These are phyloP conservation scores for Neelides sp. DNA, from an alignment of 1,140 invertebrate species.

Conservation along the genomic window DNA sequence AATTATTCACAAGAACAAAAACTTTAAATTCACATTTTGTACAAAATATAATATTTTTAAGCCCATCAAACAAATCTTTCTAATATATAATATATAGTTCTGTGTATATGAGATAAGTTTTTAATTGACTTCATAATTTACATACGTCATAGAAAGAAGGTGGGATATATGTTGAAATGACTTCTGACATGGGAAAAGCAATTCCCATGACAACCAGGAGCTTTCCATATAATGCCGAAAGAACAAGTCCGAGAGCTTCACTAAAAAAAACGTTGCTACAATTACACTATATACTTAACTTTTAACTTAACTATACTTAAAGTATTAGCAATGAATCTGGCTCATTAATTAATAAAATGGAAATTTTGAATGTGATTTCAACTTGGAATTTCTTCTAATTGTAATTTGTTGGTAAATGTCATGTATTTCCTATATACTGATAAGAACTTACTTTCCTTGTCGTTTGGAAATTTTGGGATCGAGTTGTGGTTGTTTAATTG, in stretches of 20 bases:
- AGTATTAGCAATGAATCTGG: neutral
- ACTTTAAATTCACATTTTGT: neutral
- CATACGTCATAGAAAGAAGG: slow-evolving; percentile 74
- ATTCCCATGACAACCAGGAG: slow-evolving; percentile 40
- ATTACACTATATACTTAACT: neutral
- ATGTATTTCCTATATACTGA: neutral
- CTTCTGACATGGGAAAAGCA: slow-evolving; percentile 19
- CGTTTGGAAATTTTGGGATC: slow-evolving; percentile 6
- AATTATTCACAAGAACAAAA: neutral
- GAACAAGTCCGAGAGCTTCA: slow-evolving; percentile 34
- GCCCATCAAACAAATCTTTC: neutral
- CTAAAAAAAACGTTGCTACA: slow-evolving; percentile 9
- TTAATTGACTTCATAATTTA: neutral
- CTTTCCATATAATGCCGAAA: slow-evolving; percentile 44
- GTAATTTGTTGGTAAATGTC: neutral
- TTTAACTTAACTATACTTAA: neutral
- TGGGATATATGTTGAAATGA: slow-evolving; percentile 79
- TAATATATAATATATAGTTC: neutral
- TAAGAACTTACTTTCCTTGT: slow-evolving; percentile 22
- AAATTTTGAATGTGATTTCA: neutral
- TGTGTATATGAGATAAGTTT: neutral
- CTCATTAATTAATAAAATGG: neutral
- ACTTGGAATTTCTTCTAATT: neutral
- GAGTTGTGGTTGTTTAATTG: slow-evolving; percentile 13
- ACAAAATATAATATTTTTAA: neutral